A percentile compares a stretch with the other conserved stretches of the same genome.
Conservation (phyloP, 2,797 vertebrate species). For the Hapalemur alaotrensis region DNA sequence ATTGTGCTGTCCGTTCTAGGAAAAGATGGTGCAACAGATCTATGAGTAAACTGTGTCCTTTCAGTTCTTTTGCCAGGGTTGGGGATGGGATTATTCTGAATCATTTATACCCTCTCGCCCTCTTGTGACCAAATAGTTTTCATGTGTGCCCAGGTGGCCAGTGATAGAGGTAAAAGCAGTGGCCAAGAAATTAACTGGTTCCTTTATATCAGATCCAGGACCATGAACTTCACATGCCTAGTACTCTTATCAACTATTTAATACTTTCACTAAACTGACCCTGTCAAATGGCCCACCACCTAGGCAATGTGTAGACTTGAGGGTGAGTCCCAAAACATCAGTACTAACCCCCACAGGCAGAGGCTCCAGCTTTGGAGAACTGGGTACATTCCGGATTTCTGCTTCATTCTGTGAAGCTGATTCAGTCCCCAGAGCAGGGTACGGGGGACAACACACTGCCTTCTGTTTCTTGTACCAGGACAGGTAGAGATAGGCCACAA, state of each 20-base stretch:
- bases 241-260: not conserved
- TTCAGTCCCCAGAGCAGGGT: conserved; percentile 44
- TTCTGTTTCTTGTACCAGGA: conserved; percentile 44
- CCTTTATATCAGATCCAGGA: not conserved
- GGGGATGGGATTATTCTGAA: not conserved
- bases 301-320: not conserved
- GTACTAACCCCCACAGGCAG: not conserved
- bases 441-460: conserved; percentile 36
- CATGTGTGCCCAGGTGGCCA: not conserved
- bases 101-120: not conserved
- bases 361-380: conserved; percentile 19
- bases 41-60: conserved; percentile 36
- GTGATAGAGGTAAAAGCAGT: not conserved
- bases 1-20: conserved; percentile 24
- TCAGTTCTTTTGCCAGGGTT: conserved; percentile 3
- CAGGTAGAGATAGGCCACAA: conserved; percentile 63
- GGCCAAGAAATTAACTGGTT: conserved; percentile 17
- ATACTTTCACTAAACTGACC: not conserved
- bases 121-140: not conserved
- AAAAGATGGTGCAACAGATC: conserved; percentile 53
- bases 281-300: not conserved
- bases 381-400: conserved; percentile 31
- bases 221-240: not conserved
- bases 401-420: conserved; percentile 20
- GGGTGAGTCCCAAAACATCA: not conserved